These are phyloP conservation scores for Takifugu bimaculatus DNA, from an alignment of 2,113 vertebrate genomes.

Conservation along the genomic window DNA sequence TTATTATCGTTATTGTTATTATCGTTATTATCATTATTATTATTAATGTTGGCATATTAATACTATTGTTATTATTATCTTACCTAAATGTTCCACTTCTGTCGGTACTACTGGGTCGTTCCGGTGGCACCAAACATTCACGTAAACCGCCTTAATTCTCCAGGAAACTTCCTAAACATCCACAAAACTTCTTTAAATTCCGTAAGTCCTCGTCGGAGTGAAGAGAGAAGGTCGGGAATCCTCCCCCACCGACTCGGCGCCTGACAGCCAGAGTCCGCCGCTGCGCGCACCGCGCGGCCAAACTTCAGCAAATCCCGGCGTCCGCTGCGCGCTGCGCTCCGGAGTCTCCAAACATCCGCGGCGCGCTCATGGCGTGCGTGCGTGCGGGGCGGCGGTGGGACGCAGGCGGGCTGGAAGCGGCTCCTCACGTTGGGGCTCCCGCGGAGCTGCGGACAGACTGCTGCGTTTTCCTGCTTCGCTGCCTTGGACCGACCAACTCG, in stretches of 20 bases:
- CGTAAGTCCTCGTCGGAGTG: conserved; percentile 11
- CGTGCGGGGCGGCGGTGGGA: background rate
- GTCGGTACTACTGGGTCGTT: conserved; percentile 9
- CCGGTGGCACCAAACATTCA: conserved; percentile 27
- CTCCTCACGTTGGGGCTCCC: background rate
- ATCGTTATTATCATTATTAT: background rate
- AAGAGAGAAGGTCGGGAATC: conserved; percentile 21
- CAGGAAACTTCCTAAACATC: conserved; percentile 35
- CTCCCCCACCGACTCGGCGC: conserved; percentile 10
- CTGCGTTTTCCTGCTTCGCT: conserved; percentile 2
- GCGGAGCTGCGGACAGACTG: conserved; percentile 8
- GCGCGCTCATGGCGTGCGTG: conserved; percentile 23
- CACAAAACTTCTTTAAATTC: conserved; percentile 40
- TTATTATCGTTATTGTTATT: background rate
- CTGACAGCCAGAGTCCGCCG: conserved; percentile 21
- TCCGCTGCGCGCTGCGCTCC: conserved; percentile 31
- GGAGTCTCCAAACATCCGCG: conserved; percentile 28
- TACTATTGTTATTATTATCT: background rate
- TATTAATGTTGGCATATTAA: background rate
- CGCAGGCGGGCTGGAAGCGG: conserved; percentile 1
- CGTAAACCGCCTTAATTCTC: conserved; percentile 11
- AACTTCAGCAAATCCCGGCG: conserved; percentile 46
- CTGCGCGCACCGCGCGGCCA: conserved; percentile 16
- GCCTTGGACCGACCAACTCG: conserved; percentile 32
- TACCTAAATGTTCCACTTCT: conserved; percentile 35